Base-by-base conservation (phyloP, 1,140 invertebrate species). In the Drosophila lacteicornis region DNA sequence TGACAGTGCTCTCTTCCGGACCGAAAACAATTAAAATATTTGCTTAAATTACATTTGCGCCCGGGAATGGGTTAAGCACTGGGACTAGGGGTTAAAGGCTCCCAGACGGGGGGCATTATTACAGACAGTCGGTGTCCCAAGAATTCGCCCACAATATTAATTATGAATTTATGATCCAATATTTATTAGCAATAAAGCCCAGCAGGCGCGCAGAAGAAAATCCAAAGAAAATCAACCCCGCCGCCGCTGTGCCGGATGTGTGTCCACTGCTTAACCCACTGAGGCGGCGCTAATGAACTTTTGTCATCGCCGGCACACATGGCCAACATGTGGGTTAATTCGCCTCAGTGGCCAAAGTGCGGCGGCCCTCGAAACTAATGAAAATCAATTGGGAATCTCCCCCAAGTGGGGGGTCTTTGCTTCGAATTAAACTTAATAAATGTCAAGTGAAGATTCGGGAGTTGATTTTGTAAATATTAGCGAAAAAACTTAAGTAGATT, bases 131-230 rank as follows among this genome's bases (percentile, higher is more conserved):
- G 6, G 7, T 3, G 12, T 40, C 53, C 33, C 51, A 55, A 38
- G 53, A 56, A 56, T 56, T 40, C 36, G 45, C 49, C 59, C 58
- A 74, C 73, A 80, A 85, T 85, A 83, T 90, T 90, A 90, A 85
- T 90, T 90, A 90, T 85, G 81, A 90, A 90, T 90, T 90, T 90
- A 90, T 90, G 85, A 76, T 75, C 68, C 75, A 79, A 90, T 88
- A 88, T 85, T 88, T 88, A 88, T 88, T 81, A 63, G 74, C 74
- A 75, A 88, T 88, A 88, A 88, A 85, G 60, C 36, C 85, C 87
- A 90, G 85, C 85, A 76, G 85, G 79, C 85, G 81, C 59, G 58
- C 71, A 38, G 1, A 30, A 40, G 47, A 15, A 62, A 70, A 67
- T 68, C 61, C 53, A 22, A 57, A 30, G 40, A 58, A 56, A 56